A percentile compares a stretch with the other conserved stretches of the same genome.
Conservation (phyloP, 2,113 vertebrate species). For the Anseranas semipalmata region DNA sequence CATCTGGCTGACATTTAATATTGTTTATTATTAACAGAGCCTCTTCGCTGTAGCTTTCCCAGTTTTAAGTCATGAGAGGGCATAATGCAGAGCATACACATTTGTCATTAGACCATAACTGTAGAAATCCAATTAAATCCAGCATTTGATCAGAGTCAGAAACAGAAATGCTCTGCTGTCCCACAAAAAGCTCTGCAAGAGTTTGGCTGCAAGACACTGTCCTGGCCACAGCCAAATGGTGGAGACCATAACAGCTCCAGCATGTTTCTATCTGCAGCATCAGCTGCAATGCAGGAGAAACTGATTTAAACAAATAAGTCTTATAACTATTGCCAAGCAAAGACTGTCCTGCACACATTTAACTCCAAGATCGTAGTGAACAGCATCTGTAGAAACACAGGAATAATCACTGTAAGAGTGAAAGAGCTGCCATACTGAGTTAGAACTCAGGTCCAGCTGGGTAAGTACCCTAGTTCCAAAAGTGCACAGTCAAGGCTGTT, state of each 20-base stretch:
- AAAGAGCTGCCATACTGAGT: neutral
- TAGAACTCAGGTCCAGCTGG: neutral
- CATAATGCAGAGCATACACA: neutral
- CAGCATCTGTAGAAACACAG: neutral
- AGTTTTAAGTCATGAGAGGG: neutral
- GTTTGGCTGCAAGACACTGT: neutral
- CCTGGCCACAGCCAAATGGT: neutral
- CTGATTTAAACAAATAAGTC: neutral
- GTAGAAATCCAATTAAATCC: slow-evolving; percentile 7
- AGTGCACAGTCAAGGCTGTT: neutral
- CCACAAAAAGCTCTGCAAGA: neutral
- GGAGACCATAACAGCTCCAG: neutral
- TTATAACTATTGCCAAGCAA: neutral
- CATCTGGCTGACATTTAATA: slow-evolving; percentile 61
- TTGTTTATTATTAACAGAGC: slow-evolving; percentile 43
- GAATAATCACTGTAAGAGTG: neutral
- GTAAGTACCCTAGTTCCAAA: neutral
- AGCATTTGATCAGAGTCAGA: neutral
- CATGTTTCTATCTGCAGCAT: neutral
- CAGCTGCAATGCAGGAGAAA: neutral
- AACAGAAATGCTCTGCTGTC: neutral
- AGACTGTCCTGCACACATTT: neutral
- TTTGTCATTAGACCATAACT: neutral
- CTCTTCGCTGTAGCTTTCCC: neutral
- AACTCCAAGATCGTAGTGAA: neutral